Conservation (phyloP, 2,113 vertebrate genomes). For the Geococcyx californianus region DNA sequence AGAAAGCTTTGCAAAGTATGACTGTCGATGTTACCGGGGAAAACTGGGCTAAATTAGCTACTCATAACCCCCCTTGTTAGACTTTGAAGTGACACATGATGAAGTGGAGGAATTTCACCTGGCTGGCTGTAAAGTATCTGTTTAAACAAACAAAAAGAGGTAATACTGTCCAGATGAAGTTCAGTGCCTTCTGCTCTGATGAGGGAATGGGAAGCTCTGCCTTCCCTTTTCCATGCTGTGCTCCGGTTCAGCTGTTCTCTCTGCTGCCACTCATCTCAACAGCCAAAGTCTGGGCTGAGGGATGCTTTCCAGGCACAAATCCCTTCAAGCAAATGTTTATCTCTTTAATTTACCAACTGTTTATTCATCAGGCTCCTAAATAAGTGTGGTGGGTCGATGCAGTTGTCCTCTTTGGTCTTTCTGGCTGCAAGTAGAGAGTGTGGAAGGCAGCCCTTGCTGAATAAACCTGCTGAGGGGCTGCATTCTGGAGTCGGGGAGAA, state of each 20-base stretch:
- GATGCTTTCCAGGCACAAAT: background rate
- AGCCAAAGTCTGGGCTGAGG: background rate
- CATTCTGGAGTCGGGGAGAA: background rate
- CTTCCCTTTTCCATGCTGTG: background rate
- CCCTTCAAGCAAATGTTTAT: background rate
- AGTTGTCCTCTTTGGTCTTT: background rate
- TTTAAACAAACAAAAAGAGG: background rate
- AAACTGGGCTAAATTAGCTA: background rate
- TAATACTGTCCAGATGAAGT: too few species aligned
- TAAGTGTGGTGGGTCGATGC: background rate
- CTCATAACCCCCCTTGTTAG: accelerated
- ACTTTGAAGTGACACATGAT: background rate
- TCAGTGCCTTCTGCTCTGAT: background rate
- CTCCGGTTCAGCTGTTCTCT: background rate
- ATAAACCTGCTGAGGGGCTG: background rate
- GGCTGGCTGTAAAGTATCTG: background rate
- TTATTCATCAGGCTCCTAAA: background rate
- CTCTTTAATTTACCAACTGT: background rate
- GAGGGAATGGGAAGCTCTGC: background rate
- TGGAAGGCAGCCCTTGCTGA: background rate
- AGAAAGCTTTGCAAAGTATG: background rate
- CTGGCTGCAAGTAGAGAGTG: background rate
- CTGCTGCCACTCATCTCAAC: background rate
- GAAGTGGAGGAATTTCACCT: background rate
- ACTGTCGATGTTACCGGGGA: background rate